These are phyloP conservation scores for Channa maculata DNA, from an alignment of 2,113 vertebrate genomes.

Conservation along the genomic window DNA sequence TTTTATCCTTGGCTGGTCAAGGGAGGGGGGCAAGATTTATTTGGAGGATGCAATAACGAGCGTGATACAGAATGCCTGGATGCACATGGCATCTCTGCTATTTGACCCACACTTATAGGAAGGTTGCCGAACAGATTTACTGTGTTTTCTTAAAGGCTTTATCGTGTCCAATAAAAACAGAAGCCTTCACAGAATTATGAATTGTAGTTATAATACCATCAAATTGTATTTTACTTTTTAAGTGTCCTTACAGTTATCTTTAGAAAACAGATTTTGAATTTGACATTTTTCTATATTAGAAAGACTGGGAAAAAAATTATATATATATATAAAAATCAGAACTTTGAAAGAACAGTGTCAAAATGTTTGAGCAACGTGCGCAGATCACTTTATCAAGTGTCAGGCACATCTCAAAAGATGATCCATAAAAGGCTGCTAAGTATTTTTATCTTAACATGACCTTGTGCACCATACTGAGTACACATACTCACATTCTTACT, in stretches of 20 bases:
- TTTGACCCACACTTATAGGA: conserved; percentile 66
- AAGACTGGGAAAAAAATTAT: too few relatives aligned
- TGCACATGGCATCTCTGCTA: conserved; percentile 75
- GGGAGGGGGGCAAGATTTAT: conserved; percentile 78
- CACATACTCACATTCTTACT: conserved; percentile 77
- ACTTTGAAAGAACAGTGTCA: conserved; percentile 1
- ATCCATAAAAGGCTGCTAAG: conserved; percentile 80
- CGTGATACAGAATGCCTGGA: conserved; percentile 78
- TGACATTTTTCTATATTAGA: too few relatives aligned
- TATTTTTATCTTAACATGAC: conserved; percentile 84
- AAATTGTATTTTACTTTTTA: too few relatives aligned
- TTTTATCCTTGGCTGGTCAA: conserved; percentile 70
- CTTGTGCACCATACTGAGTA: conserved; percentile 73
- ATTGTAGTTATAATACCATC: conserved; percentile 15
- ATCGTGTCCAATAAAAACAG: conserved; percentile 58
- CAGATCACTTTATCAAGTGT: conserved; percentile 52
- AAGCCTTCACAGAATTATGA: conserved; percentile 36
- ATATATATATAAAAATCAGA: too few relatives aligned
- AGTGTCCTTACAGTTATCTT: neutral
- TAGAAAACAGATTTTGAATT: too few relatives aligned
- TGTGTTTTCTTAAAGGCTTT: conserved; percentile 61
- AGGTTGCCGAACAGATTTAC: conserved; percentile 64
- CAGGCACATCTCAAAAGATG: conserved; percentile 70
- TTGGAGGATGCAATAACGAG: conserved; percentile 81
- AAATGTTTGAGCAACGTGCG: conserved; percentile 31